Evolutionary conservation across 2,113 vertebrate genomes (phyloP).

Genomic region (Xiphophorus hellerii): DNA sequence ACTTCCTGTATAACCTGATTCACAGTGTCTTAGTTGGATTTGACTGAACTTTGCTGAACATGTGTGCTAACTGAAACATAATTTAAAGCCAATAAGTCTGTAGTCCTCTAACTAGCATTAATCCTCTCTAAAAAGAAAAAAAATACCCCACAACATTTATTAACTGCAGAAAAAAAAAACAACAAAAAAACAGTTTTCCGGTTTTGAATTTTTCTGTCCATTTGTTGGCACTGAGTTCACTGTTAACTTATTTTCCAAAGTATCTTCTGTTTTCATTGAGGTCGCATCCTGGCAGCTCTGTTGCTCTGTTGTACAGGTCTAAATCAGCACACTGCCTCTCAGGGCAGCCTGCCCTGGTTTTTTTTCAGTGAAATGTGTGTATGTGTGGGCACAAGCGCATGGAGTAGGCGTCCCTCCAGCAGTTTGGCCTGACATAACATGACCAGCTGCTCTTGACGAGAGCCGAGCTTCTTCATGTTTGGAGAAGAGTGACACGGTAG

Average conservation of each 20-base stretch:
- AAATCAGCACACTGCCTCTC: constrained; percentile 62
- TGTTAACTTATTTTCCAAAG: constrained; percentile 8
- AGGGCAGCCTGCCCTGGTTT: constrained; percentile 67
- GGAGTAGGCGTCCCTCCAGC: constrained; percentile 66
- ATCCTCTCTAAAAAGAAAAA: not conserved
- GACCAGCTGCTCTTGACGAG: constrained; percentile 72
- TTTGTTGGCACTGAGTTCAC: constrained; percentile 12
- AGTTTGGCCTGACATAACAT: constrained; percentile 67
- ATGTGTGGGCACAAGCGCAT: constrained; percentile 57
- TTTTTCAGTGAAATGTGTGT: constrained; percentile 53
- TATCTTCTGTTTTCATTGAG: constrained; percentile 38
- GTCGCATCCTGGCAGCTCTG: constrained; percentile 37
- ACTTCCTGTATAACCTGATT: not conserved
- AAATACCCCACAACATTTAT: not conserved
- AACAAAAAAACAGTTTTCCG: not conserved
- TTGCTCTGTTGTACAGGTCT: constrained; percentile 43
- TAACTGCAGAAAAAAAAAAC: not conserved
- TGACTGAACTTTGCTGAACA: not conserved
- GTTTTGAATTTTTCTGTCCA: not conserved
- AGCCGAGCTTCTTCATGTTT: constrained; percentile 55
- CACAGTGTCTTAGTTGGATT: constrained; percentile 5
- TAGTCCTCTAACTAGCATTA: no score
- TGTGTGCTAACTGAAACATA: not conserved
- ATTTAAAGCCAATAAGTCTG: not conserved
- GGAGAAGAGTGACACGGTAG: constrained; percentile 49